Percentiles rank a stretch among this genome's conserved stretches.
Conservation (phyloP, 2,113 vertebrate species). For the Pelecanus crispus region DNA sequence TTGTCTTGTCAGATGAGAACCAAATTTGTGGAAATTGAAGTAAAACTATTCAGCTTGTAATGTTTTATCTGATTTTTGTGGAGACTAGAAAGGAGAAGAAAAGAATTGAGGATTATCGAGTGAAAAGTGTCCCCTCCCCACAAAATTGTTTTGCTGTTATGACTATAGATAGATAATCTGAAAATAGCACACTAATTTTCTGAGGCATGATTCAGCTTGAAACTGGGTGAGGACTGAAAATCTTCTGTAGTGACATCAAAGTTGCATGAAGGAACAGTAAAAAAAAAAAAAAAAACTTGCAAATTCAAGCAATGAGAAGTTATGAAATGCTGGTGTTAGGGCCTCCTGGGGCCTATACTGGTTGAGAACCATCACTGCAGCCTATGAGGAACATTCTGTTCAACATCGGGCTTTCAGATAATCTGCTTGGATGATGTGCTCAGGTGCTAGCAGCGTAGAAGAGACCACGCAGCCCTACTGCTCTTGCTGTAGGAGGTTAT, state of each 20-base stretch:
- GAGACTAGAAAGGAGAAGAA: not conserved
- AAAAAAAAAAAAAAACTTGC: not conserved
- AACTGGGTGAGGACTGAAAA: not conserved
- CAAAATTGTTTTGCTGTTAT: not conserved
- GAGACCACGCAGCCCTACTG: accelerated
- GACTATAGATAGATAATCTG: not conserved
- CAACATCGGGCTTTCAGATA: not conserved
- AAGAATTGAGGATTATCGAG: not conserved
- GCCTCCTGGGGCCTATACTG: not conserved
- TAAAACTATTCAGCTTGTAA: not conserved
- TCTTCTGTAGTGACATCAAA: not conserved
- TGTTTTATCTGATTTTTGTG: not conserved
- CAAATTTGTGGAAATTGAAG: not conserved
- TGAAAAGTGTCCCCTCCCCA: not conserved
- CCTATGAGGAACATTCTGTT: not conserved
- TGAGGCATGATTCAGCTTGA: not conserved
- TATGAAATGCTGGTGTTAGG: not conserved
- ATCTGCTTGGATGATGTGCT: not conserved
- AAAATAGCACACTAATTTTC: not conserved
- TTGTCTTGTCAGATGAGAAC: not conserved
- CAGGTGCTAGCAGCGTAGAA: accelerated
- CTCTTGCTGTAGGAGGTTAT: not conserved
- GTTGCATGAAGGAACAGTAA: not conserved
- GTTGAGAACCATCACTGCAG: not conserved
- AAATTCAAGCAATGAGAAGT: not conserved